Evolutionary conservation across 2,113 vertebrate species (phyloP).

Genomic region (Siphamia tubifer): DNA sequence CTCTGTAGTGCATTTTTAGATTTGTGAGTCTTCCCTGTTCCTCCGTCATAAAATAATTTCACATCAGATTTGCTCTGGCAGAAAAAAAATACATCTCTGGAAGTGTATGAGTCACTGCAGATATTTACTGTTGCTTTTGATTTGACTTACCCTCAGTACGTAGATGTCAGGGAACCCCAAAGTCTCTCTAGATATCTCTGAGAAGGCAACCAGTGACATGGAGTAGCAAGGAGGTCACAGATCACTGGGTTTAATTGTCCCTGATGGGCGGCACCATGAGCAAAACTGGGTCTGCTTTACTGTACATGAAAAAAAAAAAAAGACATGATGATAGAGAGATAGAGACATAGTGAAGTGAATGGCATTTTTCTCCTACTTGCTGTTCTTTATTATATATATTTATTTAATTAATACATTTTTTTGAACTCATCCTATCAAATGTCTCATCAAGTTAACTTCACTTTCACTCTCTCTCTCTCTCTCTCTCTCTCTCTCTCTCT

Average conservation of each 20-base stretch:
- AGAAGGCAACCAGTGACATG: conserved; percentile 48
- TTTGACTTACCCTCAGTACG: conserved; percentile 10
- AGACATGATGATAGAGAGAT: not conserved
- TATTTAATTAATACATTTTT: no score
- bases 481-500: conserved; percentile 45
- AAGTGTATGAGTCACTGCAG: conserved; percentile 9
- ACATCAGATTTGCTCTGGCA: not conserved
- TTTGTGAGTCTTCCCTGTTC: no score
- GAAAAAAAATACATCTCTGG: not conserved
- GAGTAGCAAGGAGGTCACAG: conserved; percentile 58
- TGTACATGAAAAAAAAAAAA: conserved; percentile 22
- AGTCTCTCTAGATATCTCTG: conserved; percentile 1
- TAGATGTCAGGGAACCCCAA: not conserved
- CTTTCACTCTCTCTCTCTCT: conserved; percentile 46
- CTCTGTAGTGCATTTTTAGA: no score
- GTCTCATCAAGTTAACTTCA: conserved; percentile 56
- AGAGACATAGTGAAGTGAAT: conserved; percentile 12
- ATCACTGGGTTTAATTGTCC: conserved; percentile 72
- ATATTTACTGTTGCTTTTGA: conserved; percentile 25
- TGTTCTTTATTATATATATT: no score
- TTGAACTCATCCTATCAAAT: conserved; percentile 54
- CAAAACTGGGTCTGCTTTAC: conserved; percentile 21
- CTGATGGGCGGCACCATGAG: conserved; percentile 52
- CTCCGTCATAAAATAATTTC: not conserved
- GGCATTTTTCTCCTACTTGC: conserved; percentile 28